Conservation (phyloP, 2,888 invertebrate species). For the Meloe dianella region DNA sequence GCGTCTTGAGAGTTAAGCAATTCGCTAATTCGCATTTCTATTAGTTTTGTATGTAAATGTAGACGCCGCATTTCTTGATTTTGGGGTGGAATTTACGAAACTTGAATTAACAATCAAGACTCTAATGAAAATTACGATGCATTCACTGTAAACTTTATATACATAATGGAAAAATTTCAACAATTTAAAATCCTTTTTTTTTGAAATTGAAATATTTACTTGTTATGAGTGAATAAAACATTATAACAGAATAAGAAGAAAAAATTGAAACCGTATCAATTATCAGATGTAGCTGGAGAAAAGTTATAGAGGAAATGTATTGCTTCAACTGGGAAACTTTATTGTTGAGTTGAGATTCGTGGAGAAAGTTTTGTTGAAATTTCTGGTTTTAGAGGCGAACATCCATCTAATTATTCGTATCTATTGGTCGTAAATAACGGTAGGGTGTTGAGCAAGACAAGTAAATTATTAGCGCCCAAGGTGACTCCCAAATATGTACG, state of each 20-base stretch:
- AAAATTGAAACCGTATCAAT: slow-evolving; percentile 8
- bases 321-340: slow-evolving; percentile 8
- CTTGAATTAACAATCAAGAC: slow-evolving; percentile 42
- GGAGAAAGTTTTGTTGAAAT: slow-evolving; percentile 8
- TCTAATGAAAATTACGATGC: slow-evolving; percentile 41
- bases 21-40: slow-evolving; percentile 42
- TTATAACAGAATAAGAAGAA: neutral
- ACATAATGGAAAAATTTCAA: neutral
- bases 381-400: slow-evolving; percentile 14
- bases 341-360: slow-evolving; percentile 10
- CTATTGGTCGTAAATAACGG: slow-evolving; percentile 26
- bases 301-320: slow-evolving; percentile 10
- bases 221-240: neutral
- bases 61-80: slow-evolving; percentile 41
- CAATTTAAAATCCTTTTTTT: neutral
- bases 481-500: slow-evolving; percentile 29
- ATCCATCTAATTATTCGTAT: slow-evolving; percentile 19
- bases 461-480: slow-evolving; percentile 30
- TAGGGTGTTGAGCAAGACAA: slow-evolving; percentile 26
- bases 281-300: slow-evolving; percentile 1
- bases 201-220: slow-evolving; percentile 1
- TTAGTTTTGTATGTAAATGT: slow-evolving; percentile 44
- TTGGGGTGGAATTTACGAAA: slow-evolving; percentile 39
- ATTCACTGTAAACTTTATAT: slow-evolving; percentile 39
- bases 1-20: slow-evolving; percentile 34